Evolutionary conservation across 35 echinoderm and acorn worm species (phyloP).

Genomic region (Heliocidaris tuberculata): DNA sequence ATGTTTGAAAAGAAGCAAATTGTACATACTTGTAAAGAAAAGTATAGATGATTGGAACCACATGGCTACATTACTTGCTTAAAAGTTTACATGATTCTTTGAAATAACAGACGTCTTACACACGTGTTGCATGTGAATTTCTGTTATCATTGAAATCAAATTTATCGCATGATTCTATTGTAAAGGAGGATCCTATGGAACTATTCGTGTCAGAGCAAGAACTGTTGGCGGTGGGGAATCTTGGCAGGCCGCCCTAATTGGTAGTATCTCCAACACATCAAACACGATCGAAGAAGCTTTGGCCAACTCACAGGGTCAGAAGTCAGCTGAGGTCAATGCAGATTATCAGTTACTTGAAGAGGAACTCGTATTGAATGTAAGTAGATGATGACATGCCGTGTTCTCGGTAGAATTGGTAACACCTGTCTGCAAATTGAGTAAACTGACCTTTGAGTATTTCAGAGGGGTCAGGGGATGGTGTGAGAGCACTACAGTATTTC

Average conservation of each 20-base stretch:
- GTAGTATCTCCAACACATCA: slow-evolving; percentile 55
- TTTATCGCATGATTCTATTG: neutral
- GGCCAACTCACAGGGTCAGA: slow-evolving; percentile 40
- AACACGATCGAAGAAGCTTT: slow-evolving; percentile 79
- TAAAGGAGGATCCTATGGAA: slow-evolving; percentile 66
- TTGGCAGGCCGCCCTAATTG: slow-evolving; percentile 67
- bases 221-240: slow-evolving; percentile 91
- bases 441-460: neutral
- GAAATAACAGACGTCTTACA: too few relatives aligned
- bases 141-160: too few relatives aligned
- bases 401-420: neutral
- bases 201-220: slow-evolving; percentile 61
- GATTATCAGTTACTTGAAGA: slow-evolving; percentile 78
- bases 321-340: slow-evolving; percentile 57
- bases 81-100: too few relatives aligned
- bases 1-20: too few relatives aligned
- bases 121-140: too few relatives aligned
- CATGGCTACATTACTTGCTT: too few relatives aligned
- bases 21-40: too few relatives aligned
- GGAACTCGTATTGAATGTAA: slow-evolving; percentile 83
- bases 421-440: neutral
- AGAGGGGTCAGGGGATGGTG: too few relatives aligned
- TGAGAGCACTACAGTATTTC: neutral
- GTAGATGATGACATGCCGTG: neutral
- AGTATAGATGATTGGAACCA: too few relatives aligned